These are phyloP conservation scores for Reinhardtius hippoglossoides DNA, from an alignment of 2,113 vertebrate genomes.

Conservation along the genomic window DNA sequence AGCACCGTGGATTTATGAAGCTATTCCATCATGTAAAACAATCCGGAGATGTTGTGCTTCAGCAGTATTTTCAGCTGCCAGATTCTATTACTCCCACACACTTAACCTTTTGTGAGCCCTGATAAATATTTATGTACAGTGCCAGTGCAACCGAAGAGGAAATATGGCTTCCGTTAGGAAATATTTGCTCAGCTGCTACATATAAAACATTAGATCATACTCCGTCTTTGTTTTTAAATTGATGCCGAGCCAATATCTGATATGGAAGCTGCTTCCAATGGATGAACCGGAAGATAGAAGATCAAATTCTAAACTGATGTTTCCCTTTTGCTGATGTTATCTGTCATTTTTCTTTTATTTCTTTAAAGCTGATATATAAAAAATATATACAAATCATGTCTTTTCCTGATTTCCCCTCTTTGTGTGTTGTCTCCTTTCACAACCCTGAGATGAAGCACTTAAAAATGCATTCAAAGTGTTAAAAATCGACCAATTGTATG, in stretches of 20 bases:
- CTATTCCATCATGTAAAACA: conserved; percentile 32
- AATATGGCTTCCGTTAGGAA: conserved; percentile 46
- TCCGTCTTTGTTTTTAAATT: conserved; percentile 40
- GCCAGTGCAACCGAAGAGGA: conserved; percentile 35
- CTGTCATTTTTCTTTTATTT: conserved; percentile 23
- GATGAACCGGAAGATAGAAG: neutral
- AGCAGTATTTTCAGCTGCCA: conserved; percentile 58
- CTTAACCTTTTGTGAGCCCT: conserved; percentile 58
- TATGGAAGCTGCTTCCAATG: conserved; percentile 7
- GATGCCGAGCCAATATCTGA: conserved; percentile 19
- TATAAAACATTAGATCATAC: conserved; percentile 38
- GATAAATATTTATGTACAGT: conserved; percentile 65
- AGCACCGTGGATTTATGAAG: conserved; percentile 4
- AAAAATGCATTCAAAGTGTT: conserved; percentile 17
- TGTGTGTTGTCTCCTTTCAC: neutral
- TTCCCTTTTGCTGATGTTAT: conserved; percentile 6
- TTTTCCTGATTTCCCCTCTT: too few species aligned
- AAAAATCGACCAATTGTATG: neutral
- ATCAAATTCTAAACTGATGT: neutral
- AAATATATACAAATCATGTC: conserved; percentile 28
- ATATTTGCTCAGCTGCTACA: conserved; percentile 37
- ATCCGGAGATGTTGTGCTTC: conserved; percentile 34
- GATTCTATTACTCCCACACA: conserved; percentile 65
- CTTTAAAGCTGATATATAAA: neutral
- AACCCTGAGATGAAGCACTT: neutral